phyloP scores from a whole-genome alignment of 2,113 vertebrate genomes.

The Ophthalmolycus amberensis region DNA sequence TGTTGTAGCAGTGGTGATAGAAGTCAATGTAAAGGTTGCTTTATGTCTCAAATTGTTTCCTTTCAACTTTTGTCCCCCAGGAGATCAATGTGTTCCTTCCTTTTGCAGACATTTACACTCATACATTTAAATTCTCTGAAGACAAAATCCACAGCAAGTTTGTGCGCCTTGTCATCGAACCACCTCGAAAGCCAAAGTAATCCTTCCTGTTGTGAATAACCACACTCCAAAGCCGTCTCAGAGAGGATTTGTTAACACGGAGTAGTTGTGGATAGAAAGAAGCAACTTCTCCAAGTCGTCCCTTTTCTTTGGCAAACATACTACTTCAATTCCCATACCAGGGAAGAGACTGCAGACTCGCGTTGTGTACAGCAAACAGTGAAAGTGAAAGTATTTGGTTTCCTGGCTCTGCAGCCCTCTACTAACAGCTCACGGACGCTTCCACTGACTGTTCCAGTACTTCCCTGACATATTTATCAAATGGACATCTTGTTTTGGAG shows the following conservation, averaged over 20 bases:
- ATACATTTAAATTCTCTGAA: neutral
- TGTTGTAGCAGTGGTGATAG: neutral
- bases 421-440: no score
- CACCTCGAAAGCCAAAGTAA: neutral
- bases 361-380: no score
- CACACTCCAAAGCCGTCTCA: neutral
- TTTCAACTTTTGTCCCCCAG: neutral
- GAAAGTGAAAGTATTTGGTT: no score
- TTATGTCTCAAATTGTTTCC: neutral
- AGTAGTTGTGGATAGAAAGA: neutral
- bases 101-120: neutral
- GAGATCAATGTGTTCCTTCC: neutral
- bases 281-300: neutral
- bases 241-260: neutral
- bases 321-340: neutral
- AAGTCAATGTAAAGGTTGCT: neutral
- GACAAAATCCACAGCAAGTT: neutral
- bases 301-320: neutral
- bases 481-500: no score
- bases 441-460: no score
- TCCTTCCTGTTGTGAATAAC: neutral
- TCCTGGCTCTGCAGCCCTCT: no score
- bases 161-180: neutral
- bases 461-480: no score
- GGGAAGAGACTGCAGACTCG: neutral